A percentile compares a stretch with the other conserved stretches of the same genome.
Conservation (phyloP, 2,113 vertebrate genomes). For the Scomber japonicus region DNA sequence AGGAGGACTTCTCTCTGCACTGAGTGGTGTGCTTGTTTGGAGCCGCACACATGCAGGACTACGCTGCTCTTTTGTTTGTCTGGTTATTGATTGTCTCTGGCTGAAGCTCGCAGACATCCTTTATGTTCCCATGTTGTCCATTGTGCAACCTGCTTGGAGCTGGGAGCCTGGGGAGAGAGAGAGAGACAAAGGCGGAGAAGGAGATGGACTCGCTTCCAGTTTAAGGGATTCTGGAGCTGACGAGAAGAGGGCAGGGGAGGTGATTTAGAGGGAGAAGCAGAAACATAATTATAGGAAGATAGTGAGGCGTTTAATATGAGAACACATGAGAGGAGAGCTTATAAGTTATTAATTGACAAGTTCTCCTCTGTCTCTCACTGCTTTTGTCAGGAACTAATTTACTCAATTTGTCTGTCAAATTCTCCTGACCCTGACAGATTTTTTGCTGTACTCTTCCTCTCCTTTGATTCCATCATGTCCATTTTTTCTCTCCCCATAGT, state of each 20-base stretch:
- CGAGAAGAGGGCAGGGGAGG: neutral
- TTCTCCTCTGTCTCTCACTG: neutral
- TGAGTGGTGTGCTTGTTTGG: constrained; percentile 22
- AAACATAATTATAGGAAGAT: constrained; percentile 25
- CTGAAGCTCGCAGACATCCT: constrained; percentile 42
- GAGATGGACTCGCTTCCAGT: constrained; percentile 32
- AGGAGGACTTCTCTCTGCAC: constrained; percentile 32
- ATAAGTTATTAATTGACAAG: constrained; percentile 30
- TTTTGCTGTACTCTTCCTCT: neutral
- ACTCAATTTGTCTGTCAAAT: constrained; percentile 40
- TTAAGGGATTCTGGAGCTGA: constrained; percentile 25
- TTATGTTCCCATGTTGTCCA: constrained; percentile 42
- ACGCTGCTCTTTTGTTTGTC: constrained; percentile 58
- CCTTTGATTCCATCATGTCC: neutral
- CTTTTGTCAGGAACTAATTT: constrained; percentile 38
- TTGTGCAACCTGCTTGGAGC: constrained; percentile 47
- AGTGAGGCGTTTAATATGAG: neutral
- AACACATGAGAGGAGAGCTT: constrained; percentile 11
- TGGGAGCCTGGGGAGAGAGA: constrained; percentile 2
- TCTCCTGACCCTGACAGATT: constrained; percentile 6
- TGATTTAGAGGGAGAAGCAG: neutral
- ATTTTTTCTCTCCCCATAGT: constrained; percentile 15
- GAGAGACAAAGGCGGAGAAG: constrained; percentile 42
- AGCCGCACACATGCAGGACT: constrained; percentile 32
- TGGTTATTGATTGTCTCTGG: constrained; percentile 68